Conservation (phyloP, 2,113 vertebrate genomes). For the Pardalotus punctatus region DNA sequence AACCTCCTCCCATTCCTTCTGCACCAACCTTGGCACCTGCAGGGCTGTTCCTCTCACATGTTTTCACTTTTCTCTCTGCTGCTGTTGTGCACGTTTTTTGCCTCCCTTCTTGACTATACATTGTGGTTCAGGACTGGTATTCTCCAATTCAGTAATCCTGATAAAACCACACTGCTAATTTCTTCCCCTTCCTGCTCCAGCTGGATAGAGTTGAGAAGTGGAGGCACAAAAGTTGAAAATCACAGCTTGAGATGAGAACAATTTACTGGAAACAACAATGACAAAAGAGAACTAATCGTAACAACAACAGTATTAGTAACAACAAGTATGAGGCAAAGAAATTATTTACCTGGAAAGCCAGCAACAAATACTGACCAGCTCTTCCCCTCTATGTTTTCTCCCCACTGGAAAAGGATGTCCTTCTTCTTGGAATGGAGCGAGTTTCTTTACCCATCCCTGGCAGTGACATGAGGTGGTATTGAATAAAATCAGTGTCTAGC, state of each 20-base stretch:
- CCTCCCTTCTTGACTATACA: background rate
- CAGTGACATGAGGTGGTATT: background rate
- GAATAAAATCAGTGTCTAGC: background rate
- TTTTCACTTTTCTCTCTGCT: background rate
- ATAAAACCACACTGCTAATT: background rate
- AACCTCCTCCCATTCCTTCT: background rate
- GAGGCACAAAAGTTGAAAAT: background rate
- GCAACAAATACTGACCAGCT: background rate
- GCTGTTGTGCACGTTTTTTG: background rate
- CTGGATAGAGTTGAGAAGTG: background rate
- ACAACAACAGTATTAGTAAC: background rate
- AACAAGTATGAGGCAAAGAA: background rate
- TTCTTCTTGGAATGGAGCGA: background rate
- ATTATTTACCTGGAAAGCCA: background rate
- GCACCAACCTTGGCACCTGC: background rate
- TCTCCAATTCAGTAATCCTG: background rate
- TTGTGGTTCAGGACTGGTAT: background rate
- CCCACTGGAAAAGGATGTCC: background rate
- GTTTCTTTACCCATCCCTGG: background rate
- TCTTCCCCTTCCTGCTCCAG: background rate
- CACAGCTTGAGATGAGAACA: background rate
- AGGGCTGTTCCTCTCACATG: background rate
- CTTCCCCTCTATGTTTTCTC: background rate
- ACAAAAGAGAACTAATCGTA: background rate
- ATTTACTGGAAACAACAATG: background rate